These are phyloP conservation scores for Drosophila parthenogenetica DNA, from an alignment of 2,888 invertebrate genomes.

Conservation along the genomic window DNA sequence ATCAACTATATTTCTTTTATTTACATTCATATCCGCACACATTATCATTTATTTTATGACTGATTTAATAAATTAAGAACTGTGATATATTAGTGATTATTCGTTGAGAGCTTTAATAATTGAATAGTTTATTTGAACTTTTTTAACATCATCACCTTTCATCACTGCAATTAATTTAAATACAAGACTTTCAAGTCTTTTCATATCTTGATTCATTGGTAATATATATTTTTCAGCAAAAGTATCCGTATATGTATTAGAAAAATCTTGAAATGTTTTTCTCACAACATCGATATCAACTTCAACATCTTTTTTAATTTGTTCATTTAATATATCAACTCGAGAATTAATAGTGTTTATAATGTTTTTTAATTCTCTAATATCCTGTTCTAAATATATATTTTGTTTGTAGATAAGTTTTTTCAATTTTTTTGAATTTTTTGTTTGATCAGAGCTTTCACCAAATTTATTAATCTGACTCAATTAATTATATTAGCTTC, in stretches of 20 bases:
- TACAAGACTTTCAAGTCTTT: background rate
- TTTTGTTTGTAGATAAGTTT: background rate
- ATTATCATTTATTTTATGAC: background rate
- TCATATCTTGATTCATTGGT: background rate
- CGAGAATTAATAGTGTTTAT: background rate
- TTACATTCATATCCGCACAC: constrained; percentile 1
- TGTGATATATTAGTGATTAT: background rate
- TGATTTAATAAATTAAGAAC: no score
- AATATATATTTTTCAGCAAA: background rate
- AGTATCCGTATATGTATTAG: no score
- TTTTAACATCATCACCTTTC: background rate
- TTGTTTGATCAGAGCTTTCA: constrained; percentile 2
- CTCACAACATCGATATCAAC: no score
- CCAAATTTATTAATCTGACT: constrained; percentile 19
- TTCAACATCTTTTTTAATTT: no score
- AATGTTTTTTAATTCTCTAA: background rate
- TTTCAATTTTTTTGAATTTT: background rate
- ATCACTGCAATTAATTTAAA: constrained; percentile 1
- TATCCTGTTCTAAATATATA: background rate
- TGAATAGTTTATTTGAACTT: constrained; percentile 5
- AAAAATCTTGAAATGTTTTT: background rate
- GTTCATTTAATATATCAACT: background rate
- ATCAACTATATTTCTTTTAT: constrained; percentile 7
- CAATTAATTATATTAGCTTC: constrained; percentile 24
- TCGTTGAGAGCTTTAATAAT: background rate